Conservation (phyloP, 2,888 invertebrate genomes). For the Mermis nigrescens region DNA sequence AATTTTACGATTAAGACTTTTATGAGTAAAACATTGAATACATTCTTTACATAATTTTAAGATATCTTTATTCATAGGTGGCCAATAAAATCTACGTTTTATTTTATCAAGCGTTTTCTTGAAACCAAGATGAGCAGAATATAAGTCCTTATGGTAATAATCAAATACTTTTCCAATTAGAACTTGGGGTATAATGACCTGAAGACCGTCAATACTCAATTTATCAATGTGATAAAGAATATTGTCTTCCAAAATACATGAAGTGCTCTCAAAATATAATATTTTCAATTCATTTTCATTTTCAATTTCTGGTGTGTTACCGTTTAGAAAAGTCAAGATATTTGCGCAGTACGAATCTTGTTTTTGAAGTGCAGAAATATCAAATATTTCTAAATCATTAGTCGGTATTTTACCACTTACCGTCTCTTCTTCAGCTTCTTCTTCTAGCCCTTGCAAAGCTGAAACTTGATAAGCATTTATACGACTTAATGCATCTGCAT, state of each 20-base stretch:
- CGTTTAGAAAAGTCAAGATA: neutral
- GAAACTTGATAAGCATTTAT: neutral
- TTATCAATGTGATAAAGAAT: too few relatives aligned
- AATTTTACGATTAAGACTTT: neutral
- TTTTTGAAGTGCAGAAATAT: too few relatives aligned
- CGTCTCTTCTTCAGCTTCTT: neutral
- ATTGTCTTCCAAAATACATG: neutral
- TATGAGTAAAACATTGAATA: neutral
- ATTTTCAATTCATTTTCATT: too few relatives aligned
- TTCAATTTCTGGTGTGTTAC: neutral
- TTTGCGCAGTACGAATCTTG: too few relatives aligned
- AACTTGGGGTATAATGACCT: neutral
- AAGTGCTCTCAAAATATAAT: too few relatives aligned
- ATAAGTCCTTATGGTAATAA: neutral
- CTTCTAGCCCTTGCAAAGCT: too few relatives aligned
- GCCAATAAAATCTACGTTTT: neutral
- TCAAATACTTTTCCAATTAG: neutral
- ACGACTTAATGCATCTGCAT: neutral
- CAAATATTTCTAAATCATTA: too few relatives aligned
- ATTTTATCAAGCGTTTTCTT: neutral
- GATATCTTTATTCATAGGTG: neutral
- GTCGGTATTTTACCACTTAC: too few relatives aligned
- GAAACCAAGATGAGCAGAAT: neutral
- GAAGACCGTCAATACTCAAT: too few relatives aligned
- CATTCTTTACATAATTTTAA: neutral